Conservation (phyloP, 2,113 vertebrate genomes). For the Oxyura jamaicensis region DNA sequence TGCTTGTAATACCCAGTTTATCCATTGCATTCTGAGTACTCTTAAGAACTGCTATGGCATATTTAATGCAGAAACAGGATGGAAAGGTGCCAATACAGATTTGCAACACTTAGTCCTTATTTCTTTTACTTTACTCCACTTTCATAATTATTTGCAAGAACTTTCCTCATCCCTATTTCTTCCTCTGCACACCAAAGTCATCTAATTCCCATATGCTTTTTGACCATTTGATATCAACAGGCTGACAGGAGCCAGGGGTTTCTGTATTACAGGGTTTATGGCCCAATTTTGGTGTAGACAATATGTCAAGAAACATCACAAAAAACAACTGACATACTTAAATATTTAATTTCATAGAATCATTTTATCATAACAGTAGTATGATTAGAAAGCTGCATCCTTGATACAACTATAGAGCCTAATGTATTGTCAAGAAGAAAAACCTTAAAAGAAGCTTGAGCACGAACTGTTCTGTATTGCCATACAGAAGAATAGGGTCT, state of each 20-base stretch:
- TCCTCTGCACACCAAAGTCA: not conserved
- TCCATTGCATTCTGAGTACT: not conserved
- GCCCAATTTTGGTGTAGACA: not conserved
- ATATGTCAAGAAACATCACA: not conserved
- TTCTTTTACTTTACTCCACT: not conserved
- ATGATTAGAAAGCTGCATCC: slow-evolving; percentile 10
- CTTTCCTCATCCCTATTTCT: not conserved
- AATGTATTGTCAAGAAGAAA: not conserved
- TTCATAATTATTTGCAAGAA: not conserved
- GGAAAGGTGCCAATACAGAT: not conserved
- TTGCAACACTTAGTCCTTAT: not conserved
- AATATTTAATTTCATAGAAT: slow-evolving; percentile 63
- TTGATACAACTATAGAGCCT: not conserved
- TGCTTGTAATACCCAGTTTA: not conserved
- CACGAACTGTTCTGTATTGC: not conserved
- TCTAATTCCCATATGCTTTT: not conserved
- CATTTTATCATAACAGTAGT: not conserved
- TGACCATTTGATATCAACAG: not conserved
- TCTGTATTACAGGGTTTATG: not conserved
- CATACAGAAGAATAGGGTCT: not conserved
- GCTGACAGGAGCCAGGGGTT: not conserved
- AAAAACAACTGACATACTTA: not conserved
- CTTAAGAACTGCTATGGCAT: not conserved
- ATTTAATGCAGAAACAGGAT: not conserved
- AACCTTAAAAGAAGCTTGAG: not conserved